These are phyloP conservation scores for Helicolenus hilgendorfi DNA, from an alignment of 2,797 vertebrate species.

Conservation along the genomic window DNA sequence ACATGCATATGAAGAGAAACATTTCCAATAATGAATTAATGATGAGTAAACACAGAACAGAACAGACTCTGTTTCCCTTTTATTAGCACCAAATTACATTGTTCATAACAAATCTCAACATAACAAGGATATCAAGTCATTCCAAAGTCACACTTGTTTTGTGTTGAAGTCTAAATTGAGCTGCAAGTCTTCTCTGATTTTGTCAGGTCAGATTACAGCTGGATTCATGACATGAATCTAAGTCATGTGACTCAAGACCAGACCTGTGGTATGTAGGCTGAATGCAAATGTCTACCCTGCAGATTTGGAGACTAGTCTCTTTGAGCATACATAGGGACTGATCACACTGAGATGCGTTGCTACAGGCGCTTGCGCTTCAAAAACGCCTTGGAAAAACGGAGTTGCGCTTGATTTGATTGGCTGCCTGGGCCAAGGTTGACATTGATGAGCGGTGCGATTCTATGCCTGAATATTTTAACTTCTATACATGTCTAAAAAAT, in stretches of 20 bases:
- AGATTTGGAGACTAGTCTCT: not conserved
- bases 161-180: not conserved
- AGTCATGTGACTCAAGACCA: not conserved
- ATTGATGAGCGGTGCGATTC: no score
- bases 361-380: no score
- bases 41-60: not conserved
- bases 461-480: no score
- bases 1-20: not conserved
- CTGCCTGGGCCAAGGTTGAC: not conserved
- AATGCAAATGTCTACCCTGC: not conserved
- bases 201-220: not conserved
- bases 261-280: not conserved
- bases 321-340: not conserved
- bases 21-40: not conserved
- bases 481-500: no score
- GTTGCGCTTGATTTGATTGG: not conserved
- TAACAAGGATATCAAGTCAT: not conserved
- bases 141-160: not conserved
- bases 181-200: not conserved
- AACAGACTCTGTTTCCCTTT: not conserved
- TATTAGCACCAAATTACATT: not conserved
- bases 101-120: not conserved
- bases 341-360: no score
- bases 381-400: no score
- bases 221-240: not conserved